Evolutionary conservation across 2,888 invertebrate genomes (phyloP), one percentile per base, ranked within the genome.

Genomic region (Mayetiola destructor): DNA sequence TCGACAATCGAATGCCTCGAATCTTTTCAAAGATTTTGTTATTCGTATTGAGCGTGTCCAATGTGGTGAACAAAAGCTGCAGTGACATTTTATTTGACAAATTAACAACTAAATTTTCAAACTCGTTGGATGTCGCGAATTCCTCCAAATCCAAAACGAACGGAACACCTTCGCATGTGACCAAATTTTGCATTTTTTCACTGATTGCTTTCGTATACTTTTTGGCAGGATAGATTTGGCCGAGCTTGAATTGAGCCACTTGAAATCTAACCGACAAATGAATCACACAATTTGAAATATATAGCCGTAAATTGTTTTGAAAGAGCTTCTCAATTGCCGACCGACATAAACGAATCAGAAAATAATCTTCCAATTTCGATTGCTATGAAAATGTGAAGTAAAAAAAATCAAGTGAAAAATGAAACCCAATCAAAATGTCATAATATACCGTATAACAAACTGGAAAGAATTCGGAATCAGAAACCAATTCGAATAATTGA

Each of bases 171-270:
- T 60, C 59, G 16, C 56, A 52, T 5, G 37, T 36, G 27, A 56
- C 58, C 12, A 58, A 53, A 6, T 55, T 32, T 6, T 56, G n/a
- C 35, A 59, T 56, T 35, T 59, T 55, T 4, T 37, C 42, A 4
- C 18, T 40, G 8, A 60, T 36, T n/a, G 59, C 59, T 27, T 58
- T 55, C n/a, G 35, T 30, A 1, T 61, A 36, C 21, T 59, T 58
- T 52, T 57, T 60, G 8, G 52, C 42, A 14, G 62, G 59, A 23
- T 58, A 58, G 20, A 61, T 59, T 57, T 62, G 61, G 0, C 61
- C 61, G 21, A 56, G 52, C n/a, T 57, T 37, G 37, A 27, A 39
- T 39, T 52, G 21, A 20, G 56, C 56, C 37, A 58, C 56, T 56
- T 56, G 48, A 21, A 58, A 37, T 56, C 56, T 58, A 5, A 58